Evolutionary conservation across 1,140 invertebrate genomes (phyloP), one percentile per base, ranked within the genome.

Genomic region (Drosophila tsacasi): DNA sequence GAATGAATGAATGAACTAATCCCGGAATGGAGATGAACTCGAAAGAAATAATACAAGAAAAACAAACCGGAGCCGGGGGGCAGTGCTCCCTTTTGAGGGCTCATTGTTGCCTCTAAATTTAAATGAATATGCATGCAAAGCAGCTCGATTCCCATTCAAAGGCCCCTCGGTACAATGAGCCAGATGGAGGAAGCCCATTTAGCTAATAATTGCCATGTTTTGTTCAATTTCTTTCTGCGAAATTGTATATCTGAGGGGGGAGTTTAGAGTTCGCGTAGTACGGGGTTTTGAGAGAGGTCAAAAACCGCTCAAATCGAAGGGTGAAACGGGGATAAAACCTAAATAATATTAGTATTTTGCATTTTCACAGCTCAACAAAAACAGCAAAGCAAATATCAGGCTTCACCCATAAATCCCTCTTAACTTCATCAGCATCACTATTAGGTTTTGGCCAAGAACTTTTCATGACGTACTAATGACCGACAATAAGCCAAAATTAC

Each of bases 101-200:
- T 25, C 61, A 78, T 62, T 79, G 81, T 75, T 60, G 60, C 52
- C 50, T 59, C 47, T 67, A 60, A 66, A 64, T 66, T 81, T 74
- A 71, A 83, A 83, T 84, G 81, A 83, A 83, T 72, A 46, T 65
- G 68, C 83, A 76, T 52, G 68, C 79, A 79, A 85, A 66, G 65
- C 81, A 75, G 49, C 72, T 67, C 52, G 47, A 61, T 46, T 60
- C 49, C 59, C 61, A 82, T 82, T 82, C 39, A 72, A 73, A 66
- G 39, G 44, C 46, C 30, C 30, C 30, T 30, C 30, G 30, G 30
- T 30, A 30, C 30, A 30, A 30, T 30, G 23, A 39, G 27, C 42
- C 19, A 59, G 57, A 54, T 52, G 67, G 62, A 54, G 32, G 49
- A 46, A 72, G 66, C 68, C 71, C 74, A 83, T 74, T 82, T 79